Conservation (phyloP, 2,797 vertebrate species). For the Labroides dimidiatus region DNA sequence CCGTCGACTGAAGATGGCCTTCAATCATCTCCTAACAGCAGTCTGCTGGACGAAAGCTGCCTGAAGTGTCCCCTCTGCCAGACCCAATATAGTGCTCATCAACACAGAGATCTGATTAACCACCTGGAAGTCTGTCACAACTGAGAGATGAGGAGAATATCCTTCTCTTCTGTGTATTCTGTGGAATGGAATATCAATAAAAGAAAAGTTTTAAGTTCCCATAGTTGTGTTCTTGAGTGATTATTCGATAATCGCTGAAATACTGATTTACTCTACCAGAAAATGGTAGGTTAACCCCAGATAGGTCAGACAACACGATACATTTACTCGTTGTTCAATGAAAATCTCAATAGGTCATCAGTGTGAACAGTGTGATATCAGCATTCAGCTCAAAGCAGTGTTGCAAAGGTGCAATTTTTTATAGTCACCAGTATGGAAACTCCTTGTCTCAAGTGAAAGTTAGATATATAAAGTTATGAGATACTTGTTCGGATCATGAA, state of each 20-base stretch:
- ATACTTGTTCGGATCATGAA: neutral
- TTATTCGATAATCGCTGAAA: too few species aligned
- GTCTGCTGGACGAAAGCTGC: constrained; percentile 86
- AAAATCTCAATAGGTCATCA: neutral
- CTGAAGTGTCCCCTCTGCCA: constrained; percentile 89
- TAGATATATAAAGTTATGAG: neutral
- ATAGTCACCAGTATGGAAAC: too few species aligned
- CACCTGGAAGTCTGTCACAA: constrained; percentile 87
- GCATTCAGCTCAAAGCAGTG: too few species aligned
- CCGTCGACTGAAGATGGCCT: neutral
- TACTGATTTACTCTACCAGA: too few species aligned
- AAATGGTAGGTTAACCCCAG: too few species aligned
- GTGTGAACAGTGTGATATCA: too few species aligned
- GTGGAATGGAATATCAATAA: constrained; percentile 23
- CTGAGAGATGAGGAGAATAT: constrained; percentile 11
- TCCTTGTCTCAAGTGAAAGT: neutral
- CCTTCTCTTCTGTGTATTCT: constrained; percentile 8
- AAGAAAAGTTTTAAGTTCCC: constrained; percentile 15
- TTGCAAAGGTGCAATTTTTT: too few species aligned
- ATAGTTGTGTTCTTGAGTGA: constrained; percentile 1
- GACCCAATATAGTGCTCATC: constrained; percentile 83
- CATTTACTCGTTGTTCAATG: neutral
- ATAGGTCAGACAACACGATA: neutral
- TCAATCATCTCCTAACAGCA: constrained; percentile 26
- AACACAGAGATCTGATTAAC: constrained; percentile 85